Evolutionary conservation across 2,888 invertebrate species (phyloP), one percentile per base, ranked within the genome.

Genomic region (Calameuta idolon): DNA sequence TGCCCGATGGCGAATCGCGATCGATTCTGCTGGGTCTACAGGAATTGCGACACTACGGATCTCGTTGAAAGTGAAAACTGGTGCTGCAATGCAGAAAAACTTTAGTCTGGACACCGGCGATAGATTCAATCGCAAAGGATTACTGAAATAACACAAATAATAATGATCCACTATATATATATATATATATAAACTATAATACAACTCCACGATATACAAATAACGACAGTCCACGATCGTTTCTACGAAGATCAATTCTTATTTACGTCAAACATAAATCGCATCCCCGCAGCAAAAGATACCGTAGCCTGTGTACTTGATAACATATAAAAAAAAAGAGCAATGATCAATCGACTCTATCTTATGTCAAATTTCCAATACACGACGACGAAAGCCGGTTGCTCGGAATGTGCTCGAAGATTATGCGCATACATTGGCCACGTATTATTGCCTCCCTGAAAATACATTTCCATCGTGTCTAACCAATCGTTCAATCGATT

Each of bases 11-110:
- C 55, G 55, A 55, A 55, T 55, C 55, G 55, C 55, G 55, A 55
- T 55, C 55, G 0, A 23, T 55, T 55, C 55, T 55, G 2, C 9
- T 55, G 55, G 55, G 55, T 23, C 15, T 55, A 9, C 2, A n/a
- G 15, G 31, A 74, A 23, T 74, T 74, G 34, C 74, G 74, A 34
- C 74, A 74, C 23, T 30, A n/a, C 37, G 74, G 74, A 74, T 74
- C 35, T 34, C 15, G 74, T 35, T 34, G 74, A 74, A 74, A 74
- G 74, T 74, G 74, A 74, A 74, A 74, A 30, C 74, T 5, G 34
- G 35, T 34, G 74, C 74, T 34, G 74, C 37, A 74, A 35, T 34
- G 74, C n/a, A 74, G 34, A 74, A 74, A 74, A 74, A 74, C 34
- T 30, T 74, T 35, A 11, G 74, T 23, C 23, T n/a, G 35, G 34